These are phyloP conservation scores for Calyptommatus sinebrachiatus DNA, from an alignment of 2,113 vertebrate species.

Conservation along the genomic window DNA sequence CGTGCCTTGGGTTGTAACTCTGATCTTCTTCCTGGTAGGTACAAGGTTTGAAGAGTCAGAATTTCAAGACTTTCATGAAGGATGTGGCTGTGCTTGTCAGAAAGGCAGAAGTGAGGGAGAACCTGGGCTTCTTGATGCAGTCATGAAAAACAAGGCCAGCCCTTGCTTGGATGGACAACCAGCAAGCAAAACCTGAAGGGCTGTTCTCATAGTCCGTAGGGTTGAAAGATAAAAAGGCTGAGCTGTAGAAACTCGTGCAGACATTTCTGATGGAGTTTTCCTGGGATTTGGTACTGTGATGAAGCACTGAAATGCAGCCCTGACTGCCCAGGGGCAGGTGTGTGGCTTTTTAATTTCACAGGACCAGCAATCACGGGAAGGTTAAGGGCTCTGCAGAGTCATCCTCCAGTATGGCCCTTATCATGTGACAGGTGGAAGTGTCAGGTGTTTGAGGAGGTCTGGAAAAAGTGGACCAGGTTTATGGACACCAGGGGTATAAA, in stretches of 20 bases:
- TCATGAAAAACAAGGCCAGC: too few relatives aligned
- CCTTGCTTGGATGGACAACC: too few relatives aligned
- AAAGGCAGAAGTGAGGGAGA: not conserved
- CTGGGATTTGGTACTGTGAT: too few relatives aligned
- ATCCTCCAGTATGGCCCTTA: not conserved
- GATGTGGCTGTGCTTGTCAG: not conserved
- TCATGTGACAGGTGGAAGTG: not conserved
- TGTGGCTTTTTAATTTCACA: too few relatives aligned
- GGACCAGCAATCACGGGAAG: not conserved
- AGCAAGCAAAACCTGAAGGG: too few relatives aligned
- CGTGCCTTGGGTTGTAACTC: not conserved
- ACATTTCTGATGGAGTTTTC: not conserved
- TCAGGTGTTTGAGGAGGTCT: not conserved
- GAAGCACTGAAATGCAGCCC: not conserved
- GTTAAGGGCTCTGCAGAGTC: too few relatives aligned
- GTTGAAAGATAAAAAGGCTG: not conserved
- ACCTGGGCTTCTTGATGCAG: too few relatives aligned
- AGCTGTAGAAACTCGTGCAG: not conserved
- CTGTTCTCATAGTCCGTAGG: too few relatives aligned
- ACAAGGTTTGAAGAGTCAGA: not conserved
- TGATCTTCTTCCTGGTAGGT: not conserved
- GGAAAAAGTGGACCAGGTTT: too few relatives aligned
- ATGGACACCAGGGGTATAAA: too few relatives aligned
- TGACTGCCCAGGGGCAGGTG: too few relatives aligned
- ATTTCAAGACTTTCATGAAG: not conserved